Conservation (phyloP, 2,888 invertebrate genomes). For the Caenorhabditis afra region DNA sequence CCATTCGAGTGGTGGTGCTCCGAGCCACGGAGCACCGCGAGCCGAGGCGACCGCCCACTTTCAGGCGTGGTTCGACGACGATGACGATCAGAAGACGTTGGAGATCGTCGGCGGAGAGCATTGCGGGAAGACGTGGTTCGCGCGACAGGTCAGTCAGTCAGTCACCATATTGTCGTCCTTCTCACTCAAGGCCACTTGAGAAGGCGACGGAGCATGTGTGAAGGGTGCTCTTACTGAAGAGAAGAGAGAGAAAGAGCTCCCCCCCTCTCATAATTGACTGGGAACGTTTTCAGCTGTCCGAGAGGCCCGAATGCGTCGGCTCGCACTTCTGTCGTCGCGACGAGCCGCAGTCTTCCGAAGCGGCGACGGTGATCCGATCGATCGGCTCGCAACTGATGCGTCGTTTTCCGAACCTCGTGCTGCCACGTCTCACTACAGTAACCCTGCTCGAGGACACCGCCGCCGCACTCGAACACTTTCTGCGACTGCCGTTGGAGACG, state of each 20-base stretch:
- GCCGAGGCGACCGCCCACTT: constrained; percentile 20
- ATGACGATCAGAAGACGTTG: constrained; percentile 19
- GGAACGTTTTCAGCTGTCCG: constrained; percentile 62
- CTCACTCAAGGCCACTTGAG: constrained; percentile 16
- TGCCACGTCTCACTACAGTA: constrained; percentile 65
- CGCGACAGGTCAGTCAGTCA: constrained; percentile 50
- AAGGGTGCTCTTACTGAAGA: too few relatives aligned
- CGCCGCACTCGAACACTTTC: constrained; percentile 61
- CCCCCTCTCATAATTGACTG: constrained; percentile 23
- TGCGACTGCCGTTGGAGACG: constrained; percentile 63
- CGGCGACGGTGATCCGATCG: constrained; percentile 67
- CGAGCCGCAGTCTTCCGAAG: constrained; percentile 65
- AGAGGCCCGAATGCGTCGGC: constrained; percentile 65
- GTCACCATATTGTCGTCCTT: constrained; percentile 39
- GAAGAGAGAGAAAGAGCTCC: too few relatives aligned
- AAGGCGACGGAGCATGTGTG: constrained; percentile 51
- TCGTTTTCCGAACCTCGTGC: constrained; percentile 70
- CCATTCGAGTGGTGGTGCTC: constrained; percentile 2
- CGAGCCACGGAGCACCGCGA: constrained; percentile 16
- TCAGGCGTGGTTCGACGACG: constrained; percentile 35
- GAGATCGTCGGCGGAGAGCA: constrained; percentile 42
- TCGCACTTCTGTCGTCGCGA: constrained; percentile 66
- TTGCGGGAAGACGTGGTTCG: constrained; percentile 67
- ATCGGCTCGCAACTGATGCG: constrained; percentile 56
- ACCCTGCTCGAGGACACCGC: constrained; percentile 65